Evolutionary conservation across 2,797 vertebrate species (phyloP), one percentile per base, ranked within the genome.

Genomic region (Gobio occitaniae): DNA sequence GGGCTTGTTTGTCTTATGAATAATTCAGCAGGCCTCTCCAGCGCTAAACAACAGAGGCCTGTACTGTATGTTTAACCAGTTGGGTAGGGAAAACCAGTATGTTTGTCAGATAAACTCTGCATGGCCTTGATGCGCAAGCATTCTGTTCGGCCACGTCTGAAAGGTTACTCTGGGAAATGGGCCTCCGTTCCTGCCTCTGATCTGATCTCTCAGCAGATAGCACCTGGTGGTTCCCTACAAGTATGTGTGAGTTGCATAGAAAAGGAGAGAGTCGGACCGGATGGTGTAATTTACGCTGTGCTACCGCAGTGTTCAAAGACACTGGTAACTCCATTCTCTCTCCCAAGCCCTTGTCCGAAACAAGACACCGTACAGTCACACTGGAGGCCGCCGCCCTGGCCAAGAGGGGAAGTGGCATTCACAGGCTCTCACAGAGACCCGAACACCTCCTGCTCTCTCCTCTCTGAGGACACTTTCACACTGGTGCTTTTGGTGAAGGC

Each of bases 211-310:
- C 29, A 19, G 80, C 65, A 85, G 87, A 88, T 89, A 83, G 83
- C 76, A 59, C 17, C 68, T 15, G 63, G 76, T 50, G 82, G 80
- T 80, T 84, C 66, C 71, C 78, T 75, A 52, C 63, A 32, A 65
- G 48, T 86, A 10, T 38, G 52, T 72, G 86, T 81, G 66, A 76
- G 61, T 78, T 75, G 71, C 56, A 85, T 75, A 54, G 78, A 71
- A 77, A 81, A 74, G 83, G 56, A 68, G 32, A 79, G 78, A 90
- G 74, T 82, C 70, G 38, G 76, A 80, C 79, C 41, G 89, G 86
- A 90, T 87, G 89, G 89, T 90, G 87, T 87, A 84, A 66, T 87
- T 90, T 90, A 87, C 86, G 72, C 86, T 38, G 9, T 32, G 65
- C n/a, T 82, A 77, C 86, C 68, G 78, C 86, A 70, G 25, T 71